Evolutionary conservation across 2,797 vertebrate genomes (phyloP), one percentile per base, ranked within the genome.

Genomic region (Garrulus glandarius): DNA sequence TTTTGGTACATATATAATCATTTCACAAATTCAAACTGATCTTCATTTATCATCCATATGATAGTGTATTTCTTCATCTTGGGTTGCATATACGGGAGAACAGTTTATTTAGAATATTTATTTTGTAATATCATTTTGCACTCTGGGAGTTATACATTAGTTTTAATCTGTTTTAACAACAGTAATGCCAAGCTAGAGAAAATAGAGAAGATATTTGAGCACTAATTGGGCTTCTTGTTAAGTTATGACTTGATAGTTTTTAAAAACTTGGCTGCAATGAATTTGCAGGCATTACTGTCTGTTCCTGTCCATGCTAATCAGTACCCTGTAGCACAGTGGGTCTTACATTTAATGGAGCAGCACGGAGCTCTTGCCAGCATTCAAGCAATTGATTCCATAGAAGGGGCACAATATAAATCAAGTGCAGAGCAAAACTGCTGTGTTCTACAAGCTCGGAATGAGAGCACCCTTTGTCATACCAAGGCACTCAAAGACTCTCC

Each of bases 361-460:
- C 86, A 77, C 0, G 0, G 65, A 92, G 82, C 67, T 87, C 91
- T 94, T 86, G 61, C 79, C 61, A 85, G 84, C n/a, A 39, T 95
- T 85, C 69, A 81, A 24, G 89, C 90, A 95, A 95, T 88, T 95
- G 94, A 96, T 96, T 96, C 94, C 87, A 88, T 95, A 93, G 89
- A 97, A 89, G 72, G 77, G 90, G 83, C 80, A 94, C 87, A 95
- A 92, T 97, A 96, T 92, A 95, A 97, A 97, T 97, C 96, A 97
- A 95, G 93, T 29, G 1, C 63, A 65, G 43, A 84, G 43, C 61
- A 94, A 90, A 95, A 94, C 83, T 86, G 65, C 94, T 87, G 61
- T 78, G 65, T 88, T 95, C 93, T 88, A 75, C 80, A 95, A 89
- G 87, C 92, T 55, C 63, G n/a, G 84, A 91, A 85, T 80, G 92